Conservation (phyloP, 2,797 vertebrate species). For the Zalophus californianus region DNA sequence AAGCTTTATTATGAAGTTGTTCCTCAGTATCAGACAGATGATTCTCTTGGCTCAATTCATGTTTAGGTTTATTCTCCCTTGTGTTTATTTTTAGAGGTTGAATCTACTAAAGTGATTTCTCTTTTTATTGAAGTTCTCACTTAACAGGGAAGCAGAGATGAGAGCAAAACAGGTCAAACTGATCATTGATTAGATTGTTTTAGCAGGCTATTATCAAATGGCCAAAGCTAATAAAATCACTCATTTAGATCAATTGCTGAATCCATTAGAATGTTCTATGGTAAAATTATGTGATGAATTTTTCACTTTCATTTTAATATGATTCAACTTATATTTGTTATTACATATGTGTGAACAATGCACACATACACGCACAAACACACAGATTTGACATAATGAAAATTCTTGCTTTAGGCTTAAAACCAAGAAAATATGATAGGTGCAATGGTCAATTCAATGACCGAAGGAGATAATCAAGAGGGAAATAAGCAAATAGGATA, state of each 20-base stretch:
- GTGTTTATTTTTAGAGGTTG: conserved; percentile 49
- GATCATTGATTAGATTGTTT: conserved; percentile 69
- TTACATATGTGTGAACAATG: neutral
- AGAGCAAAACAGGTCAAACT: conserved; percentile 56
- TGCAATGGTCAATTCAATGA: neutral
- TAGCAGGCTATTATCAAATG: conserved; percentile 59
- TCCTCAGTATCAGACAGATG: neutral
- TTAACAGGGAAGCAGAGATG: conserved; percentile 30
- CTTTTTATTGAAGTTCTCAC: conserved; percentile 46
- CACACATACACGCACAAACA: neutral
- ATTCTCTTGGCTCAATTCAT: neutral
- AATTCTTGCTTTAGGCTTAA: conserved; percentile 47
- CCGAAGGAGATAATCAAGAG: neutral
- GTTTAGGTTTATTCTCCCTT: conserved; percentile 2
- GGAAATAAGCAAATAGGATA: neutral
- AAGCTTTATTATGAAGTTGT: neutral
- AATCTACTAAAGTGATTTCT: conserved; percentile 53
- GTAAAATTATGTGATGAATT: conserved; percentile 59
- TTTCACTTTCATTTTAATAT: conserved; percentile 62
- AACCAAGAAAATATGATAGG: neutral
- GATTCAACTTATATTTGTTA: neutral
- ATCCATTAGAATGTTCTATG: conserved; percentile 55
- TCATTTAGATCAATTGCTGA: conserved; percentile 57
- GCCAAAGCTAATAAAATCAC: conserved; percentile 45
- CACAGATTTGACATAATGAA: neutral